Evolutionary conservation across 2,113 vertebrate species (phyloP), one percentile per base, ranked within the genome.

Genomic region (Grammomys dolichurus): DNA sequence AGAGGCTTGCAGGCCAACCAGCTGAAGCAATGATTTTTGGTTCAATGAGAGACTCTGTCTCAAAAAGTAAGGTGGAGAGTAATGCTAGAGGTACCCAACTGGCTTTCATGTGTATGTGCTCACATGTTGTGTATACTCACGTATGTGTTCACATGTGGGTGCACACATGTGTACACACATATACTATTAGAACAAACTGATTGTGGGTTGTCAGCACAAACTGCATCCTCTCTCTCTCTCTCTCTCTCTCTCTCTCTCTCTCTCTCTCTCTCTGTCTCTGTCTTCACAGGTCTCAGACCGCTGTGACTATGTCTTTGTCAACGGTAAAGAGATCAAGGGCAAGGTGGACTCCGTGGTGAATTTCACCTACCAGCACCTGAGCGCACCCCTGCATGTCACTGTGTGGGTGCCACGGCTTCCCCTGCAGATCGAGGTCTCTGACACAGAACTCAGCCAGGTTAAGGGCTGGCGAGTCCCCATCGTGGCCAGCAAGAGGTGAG

Each of bases 351-450:
- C 98, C 0, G 97, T 98, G 48, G 99, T 99, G 98, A 99, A 99
- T 98, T 99, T 99, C 98, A 99, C 99, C 0, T 99, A 99, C 67
- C 99, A 99, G 96, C 98, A 99, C 96, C 98, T 99, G 97, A 99
- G 98, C 0, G 99, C 99, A 69, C 99, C 99, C 65, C 98, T 99
- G 98, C 98, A 98, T 92, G 97, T 99, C 91, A 99, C 98, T 0
- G 99, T 99, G 97, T 99, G 99, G 99, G 99, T 99, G 89, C 99
- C 99, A 16, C 99, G 99, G 28, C 98, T 99, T 88, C 99, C 99
- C 54, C 99, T 99, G 28, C 99, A 99, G 98, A 99, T 99, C 0
- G 99, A 99, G 93, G 99, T 99, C 58, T 99, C 99, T 0, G 99
- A 99, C 98, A 99, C 99, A 0, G 99, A 99, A 86, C 99, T 99